Evolutionary conservation across 1,140 invertebrate genomes (phyloP).

Genomic region (Trypoxylus dichotomus): DNA sequence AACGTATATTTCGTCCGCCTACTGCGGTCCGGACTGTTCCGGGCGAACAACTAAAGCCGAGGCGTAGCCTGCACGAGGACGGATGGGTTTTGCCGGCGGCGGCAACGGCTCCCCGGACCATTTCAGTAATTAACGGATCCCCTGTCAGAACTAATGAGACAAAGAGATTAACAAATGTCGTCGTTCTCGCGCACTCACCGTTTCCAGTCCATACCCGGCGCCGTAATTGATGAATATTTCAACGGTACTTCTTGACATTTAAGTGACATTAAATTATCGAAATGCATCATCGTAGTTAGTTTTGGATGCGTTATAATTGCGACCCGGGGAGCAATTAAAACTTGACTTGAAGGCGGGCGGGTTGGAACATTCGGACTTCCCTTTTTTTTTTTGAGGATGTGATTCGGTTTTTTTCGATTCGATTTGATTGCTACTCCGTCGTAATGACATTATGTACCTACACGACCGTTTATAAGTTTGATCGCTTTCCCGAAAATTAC

Average conservation of each 20-base stretch:
- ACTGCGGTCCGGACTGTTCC: background rate
- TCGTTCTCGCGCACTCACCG: background rate
- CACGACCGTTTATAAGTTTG: too few species aligned
- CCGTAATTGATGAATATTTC: constrained; percentile 39
- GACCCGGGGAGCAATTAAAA: background rate
- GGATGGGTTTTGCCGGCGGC: background rate
- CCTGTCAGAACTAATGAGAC: constrained; percentile 38
- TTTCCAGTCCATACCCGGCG: background rate
- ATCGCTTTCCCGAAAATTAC: too few species aligned
- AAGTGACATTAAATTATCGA: constrained; percentile 34
- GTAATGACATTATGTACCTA: too few species aligned
- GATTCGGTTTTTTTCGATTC: too few species aligned
- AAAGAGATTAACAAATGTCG: constrained; percentile 40
- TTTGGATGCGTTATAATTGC: constrained; percentile 25
- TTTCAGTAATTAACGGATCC: constrained; percentile 37
- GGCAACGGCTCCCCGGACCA: background rate
- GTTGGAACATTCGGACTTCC: too few species aligned
- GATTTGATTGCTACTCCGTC: too few species aligned
- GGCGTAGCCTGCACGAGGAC: background rate
- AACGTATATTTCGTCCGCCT: background rate
- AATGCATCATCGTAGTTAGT: constrained; percentile 27
- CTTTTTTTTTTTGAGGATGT: too few species aligned
- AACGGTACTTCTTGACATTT: constrained; percentile 36
- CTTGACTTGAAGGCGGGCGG: background rate
- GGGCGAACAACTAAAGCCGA: background rate